A percentile compares a stretch with the other conserved stretches of the same genome.
Evolutionary conservation across 1,140 invertebrate species (phyloP).

Genomic region (Drosophila lini): DNA sequence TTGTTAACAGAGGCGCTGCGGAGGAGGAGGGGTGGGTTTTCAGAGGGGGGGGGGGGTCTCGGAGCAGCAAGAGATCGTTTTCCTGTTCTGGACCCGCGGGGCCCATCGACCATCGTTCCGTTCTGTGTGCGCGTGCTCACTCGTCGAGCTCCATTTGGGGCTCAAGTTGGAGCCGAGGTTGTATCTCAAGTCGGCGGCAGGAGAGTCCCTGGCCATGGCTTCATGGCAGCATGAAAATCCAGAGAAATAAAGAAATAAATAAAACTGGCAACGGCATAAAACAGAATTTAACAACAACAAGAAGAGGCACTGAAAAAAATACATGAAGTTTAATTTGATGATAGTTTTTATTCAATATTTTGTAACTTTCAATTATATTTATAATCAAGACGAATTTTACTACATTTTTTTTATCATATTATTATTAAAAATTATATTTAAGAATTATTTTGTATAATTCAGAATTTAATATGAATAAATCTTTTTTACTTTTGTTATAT

Average conservation of each 20-base stretch:
- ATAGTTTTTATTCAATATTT: not conserved
- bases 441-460: no score
- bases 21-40: not conserved
- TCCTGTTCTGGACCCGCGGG: conserved; percentile 35
- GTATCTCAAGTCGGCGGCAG: conserved; percentile 3
- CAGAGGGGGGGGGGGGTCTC: not conserved
- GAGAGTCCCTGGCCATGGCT: conserved; percentile 43
- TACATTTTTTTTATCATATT: no score
- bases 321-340: not conserved
- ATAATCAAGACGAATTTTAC: no score
- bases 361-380: no score
- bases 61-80: conserved; percentile 21
- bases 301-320: conserved; percentile 8
- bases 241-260: conserved; percentile 82
- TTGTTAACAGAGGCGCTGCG: conserved; percentile 43
- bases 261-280: conserved; percentile 78
- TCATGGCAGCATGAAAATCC: conserved; percentile 60
- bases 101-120: conserved; percentile 33
- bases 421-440: no score
- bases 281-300: conserved; percentile 45
- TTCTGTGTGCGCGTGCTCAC: conserved; percentile 76
- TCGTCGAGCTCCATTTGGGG: conserved; percentile 55
- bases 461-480: no score
- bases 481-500: no score
- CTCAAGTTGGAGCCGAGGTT: conserved; percentile 14